Conservation (phyloP, 2,888 invertebrate species). For the Nomada fucata region DNA sequence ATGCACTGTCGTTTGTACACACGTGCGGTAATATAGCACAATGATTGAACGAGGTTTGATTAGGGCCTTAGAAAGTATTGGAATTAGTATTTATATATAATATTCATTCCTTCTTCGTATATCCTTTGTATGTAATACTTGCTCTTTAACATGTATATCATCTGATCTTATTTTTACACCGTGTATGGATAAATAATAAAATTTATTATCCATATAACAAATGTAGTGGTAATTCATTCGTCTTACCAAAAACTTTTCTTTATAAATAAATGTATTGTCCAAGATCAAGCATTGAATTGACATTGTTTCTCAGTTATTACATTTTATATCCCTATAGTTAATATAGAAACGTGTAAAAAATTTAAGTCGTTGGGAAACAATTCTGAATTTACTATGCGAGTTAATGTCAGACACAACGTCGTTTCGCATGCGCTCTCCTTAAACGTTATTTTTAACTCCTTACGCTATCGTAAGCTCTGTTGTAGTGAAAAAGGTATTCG, state of each 20-base stretch:
- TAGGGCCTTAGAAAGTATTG: conserved; percentile 66
- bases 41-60: conserved; percentile 55
- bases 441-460: conserved; percentile 67
- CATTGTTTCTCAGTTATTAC: neutral
- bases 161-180: conserved; percentile 72
- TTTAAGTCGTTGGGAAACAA: neutral
- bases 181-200: conserved; percentile 69
- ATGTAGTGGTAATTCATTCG: neutral
- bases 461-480: conserved; percentile 46
- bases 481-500: conserved; percentile 52
- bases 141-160: conserved; percentile 66
- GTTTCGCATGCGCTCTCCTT: conserved; percentile 48
- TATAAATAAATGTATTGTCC: too few relatives aligned
- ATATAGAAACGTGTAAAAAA: neutral
- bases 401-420: conserved; percentile 29
- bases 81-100: conserved; percentile 61
- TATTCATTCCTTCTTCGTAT: conserved; percentile 60
- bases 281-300: too few relatives aligned
- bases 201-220: conserved; percentile 64
- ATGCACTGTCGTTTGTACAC: conserved; percentile 30
- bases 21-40: conserved; percentile 40
- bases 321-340: neutral
- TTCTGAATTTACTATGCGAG: conserved; percentile 29
- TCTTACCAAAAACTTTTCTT: conserved; percentile 5
- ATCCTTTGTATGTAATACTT: conserved; percentile 66